Evolutionary conservation across 2,113 vertebrate genomes (phyloP), one percentile per base, ranked within the genome.

Genomic region (Ammospiza caudacuta): DNA sequence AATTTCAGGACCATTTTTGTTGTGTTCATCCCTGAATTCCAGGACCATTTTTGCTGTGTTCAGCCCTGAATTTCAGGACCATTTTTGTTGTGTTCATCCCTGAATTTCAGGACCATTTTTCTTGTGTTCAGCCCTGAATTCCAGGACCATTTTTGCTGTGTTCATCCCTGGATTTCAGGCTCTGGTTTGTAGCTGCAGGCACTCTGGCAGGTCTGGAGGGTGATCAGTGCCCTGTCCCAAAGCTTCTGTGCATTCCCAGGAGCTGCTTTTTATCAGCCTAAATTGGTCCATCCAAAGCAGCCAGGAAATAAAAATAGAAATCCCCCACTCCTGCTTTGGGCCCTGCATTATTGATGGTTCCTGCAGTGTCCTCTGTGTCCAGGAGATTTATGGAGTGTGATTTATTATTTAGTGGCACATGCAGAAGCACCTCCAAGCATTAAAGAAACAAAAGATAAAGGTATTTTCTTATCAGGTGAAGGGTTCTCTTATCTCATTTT

Each of bases 321-420:
- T 59, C 24, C 43, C 55, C 6, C 35, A 1, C 20, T 57, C 19
- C 10, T 28, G 6, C 1, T 43, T 73, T 21, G 0, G 4, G 44
- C 19, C 13, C 31, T 89, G 69, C 39, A 27, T 77, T 96, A 70
- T 85, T 90, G n/a, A 64, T 67, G 76, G 24, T 76, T 67, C 78
- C 64, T 85, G 54, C 74, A 37, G 3, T 12, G 67, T 55, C 59
- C 89, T 63, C 20, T 33, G 47, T 51, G 64, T 47, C 67, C 70
- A 87, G 52, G 6, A 54, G 73, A n/a, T 75, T 57, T 6, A 24
- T 29, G 23, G n/a, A 2, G 12, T 83, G 70, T 29, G 83, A 92
- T 95, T 90, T 78, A 73, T 82, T 95, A 64, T 94, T 96, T 77
- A 92, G 44, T 81, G 78, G 83, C 83, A 54, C 51, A 27, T n/a